These are phyloP conservation scores for Erpornis zantholeuca DNA, from an alignment of 2,113 vertebrate genomes.

Conservation along the genomic window DNA sequence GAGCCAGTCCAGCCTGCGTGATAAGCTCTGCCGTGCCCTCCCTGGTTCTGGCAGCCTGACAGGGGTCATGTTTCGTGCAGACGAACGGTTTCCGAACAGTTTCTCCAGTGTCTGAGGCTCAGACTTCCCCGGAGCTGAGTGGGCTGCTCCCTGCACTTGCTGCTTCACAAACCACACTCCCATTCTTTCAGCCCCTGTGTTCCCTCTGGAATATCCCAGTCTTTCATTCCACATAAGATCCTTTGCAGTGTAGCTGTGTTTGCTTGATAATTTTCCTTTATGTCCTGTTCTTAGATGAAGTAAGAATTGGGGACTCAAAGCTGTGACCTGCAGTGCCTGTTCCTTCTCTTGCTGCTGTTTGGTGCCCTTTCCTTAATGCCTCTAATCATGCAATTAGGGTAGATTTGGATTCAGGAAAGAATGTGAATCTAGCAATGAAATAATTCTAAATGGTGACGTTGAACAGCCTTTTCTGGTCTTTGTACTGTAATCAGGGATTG, in stretches of 20 bases:
- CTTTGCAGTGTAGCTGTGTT: not conserved
- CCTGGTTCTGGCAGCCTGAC: slow-evolving; percentile 40
- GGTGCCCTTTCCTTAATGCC: not conserved
- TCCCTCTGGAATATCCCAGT: not conserved
- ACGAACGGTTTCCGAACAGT: slow-evolving; percentile 24
- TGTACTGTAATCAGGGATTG: not conserved
- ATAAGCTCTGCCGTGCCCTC: not conserved
- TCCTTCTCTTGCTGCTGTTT: not conserved
- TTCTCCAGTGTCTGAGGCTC: slow-evolving; percentile 38
- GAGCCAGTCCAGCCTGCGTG: not conserved
- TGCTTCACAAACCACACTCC: not conserved
- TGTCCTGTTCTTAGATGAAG: not conserved
- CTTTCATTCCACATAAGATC: not conserved
- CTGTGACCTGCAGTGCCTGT: not conserved
- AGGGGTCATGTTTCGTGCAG: slow-evolving; percentile 10
- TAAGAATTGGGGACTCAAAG: not conserved
- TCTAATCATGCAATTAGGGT: not conserved
- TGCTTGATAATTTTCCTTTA: not conserved
- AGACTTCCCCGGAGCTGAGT: not conserved
- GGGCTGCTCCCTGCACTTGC: not conserved
- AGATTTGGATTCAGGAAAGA: not conserved
- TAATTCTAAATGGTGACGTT: not conserved
- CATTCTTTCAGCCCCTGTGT: not conserved
- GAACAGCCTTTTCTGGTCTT: not conserved
- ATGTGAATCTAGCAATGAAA: not conserved